Percentiles rank a stretch among this genome's conserved stretches.
These are phyloP conservation scores for Brachycybe producta DNA, from an alignment of 2,888 invertebrate species.

Conservation along the genomic window DNA sequence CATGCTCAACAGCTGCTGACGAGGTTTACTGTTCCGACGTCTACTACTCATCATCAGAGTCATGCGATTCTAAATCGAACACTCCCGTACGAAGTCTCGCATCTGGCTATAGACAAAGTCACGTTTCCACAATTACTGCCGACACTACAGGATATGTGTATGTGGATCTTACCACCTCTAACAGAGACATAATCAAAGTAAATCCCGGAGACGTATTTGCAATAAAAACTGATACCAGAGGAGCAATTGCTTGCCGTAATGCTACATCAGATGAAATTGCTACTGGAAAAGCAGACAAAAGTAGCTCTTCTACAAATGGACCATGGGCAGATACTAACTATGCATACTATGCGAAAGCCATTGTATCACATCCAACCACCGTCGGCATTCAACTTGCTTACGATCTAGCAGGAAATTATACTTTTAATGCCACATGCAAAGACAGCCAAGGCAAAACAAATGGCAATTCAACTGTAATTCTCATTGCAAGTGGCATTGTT, in stretches of 20 bases:
- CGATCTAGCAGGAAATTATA: slow-evolving; percentile 1
- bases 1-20: slow-evolving; percentile 1
- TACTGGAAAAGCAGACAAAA: slow-evolving; percentile 3
- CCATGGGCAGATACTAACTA: background rate
- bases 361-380: slow-evolving; percentile 4
- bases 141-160: slow-evolving; percentile 2
- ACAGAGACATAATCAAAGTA: background rate
- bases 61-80: background rate
- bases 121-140: background rate
- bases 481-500: slow-evolving; percentile 4
- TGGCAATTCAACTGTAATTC: slow-evolving; percentile 1
- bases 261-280: slow-evolving; percentile 1
- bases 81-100: no score
- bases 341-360: slow-evolving; percentile 7
- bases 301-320: background rate
- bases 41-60: background rate
- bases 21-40: slow-evolving; percentile 1
- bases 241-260: slow-evolving; percentile 1
- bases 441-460: background rate
- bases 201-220: slow-evolving; percentile 10
- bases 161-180: background rate
- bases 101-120: background rate
- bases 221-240: background rate
- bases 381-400: slow-evolving; percentile 2
- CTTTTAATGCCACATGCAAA: background rate